These are phyloP conservation scores for Notolabrus celidotus DNA, from an alignment of 2,797 vertebrate species.

Conservation along the genomic window DNA sequence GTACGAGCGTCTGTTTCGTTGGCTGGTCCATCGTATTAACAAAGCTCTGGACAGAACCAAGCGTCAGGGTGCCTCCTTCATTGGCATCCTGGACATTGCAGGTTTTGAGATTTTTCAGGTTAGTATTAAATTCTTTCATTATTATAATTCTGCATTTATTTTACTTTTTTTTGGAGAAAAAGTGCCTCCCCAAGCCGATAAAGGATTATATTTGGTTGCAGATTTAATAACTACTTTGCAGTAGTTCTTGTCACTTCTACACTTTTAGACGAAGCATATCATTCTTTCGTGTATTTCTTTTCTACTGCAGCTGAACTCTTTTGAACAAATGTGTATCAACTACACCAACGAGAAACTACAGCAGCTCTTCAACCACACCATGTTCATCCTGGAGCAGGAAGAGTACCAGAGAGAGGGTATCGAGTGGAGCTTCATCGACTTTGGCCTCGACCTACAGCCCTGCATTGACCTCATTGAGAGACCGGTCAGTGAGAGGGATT, in stretches of 20 bases:
- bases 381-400: conserved; percentile 99
- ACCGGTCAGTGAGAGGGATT: conserved; percentile 85
- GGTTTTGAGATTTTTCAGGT: conserved; percentile 99
- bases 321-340: conserved; percentile 98
- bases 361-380: conserved; percentile 99
- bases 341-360: conserved; percentile 99
- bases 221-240: no score
- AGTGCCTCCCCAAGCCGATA: no score
- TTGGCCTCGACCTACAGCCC: conserved; percentile 97
- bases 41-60: conserved; percentile 98
- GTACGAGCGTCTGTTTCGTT: conserved; percentile 97
- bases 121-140: background rate
- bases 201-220: no score
- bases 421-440: conserved; percentile 99
- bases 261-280: conserved; percentile 10
- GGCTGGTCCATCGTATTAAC: conserved; percentile 97
- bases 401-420: conserved; percentile 99
- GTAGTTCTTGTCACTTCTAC: background rate
- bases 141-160: no score
- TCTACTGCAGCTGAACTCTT: conserved; percentile 91
- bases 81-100: conserved; percentile 98
- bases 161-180: background rate
- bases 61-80: conserved; percentile 98
- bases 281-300: conserved; percentile 14
- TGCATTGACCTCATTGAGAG: conserved; percentile 99